Base-by-base conservation (phyloP, 2,797 vertebrate genomes). In the Saxicola maurus region DNA sequence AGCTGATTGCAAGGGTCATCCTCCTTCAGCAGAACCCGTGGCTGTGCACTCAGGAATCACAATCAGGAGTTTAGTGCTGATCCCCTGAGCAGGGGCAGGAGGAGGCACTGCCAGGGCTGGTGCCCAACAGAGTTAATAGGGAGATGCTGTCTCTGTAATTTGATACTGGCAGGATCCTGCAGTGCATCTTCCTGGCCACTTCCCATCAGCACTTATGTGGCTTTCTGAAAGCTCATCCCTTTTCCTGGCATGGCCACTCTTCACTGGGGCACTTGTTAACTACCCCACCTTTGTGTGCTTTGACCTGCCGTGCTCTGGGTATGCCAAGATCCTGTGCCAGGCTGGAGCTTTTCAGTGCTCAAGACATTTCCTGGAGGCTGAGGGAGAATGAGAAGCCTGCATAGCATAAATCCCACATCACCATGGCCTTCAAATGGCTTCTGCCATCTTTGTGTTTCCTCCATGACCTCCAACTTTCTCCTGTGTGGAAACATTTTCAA, bases 381-480 rank as follows among this genome's bases (percentile, higher is more conserved):
- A 52, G 31, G 46, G 27, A 69, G 30, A n/a, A 4, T 14, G 69
- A 59, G 40, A 24, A n/a, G 17, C 25, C 65, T 65, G 31, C 25
- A 2, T 2, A 2, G 46, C 4, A 3, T 24, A 48, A 19, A 10
- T 89, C 37, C 43, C 37, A 33, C 37, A 31, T 31, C 2, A 1
- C 51, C 46, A 10, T 0, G 5, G 81, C 33, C 71, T 92, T 71
- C 76, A 28, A 45, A 84, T 74, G 71, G 14, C 38, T 86, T 82
- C 59, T 65, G 45, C 65, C 62, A 28, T 61, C 62, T 38, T 51
- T 40, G 25, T 10, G 11, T 77, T 88, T 92, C 46, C 28, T 81
- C 66, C 30, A 24, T 43, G 90, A 88, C 86, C 77, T 92, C 81
- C 81, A 90, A 90, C 53, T 88, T 88, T 59, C 61, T 57, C 65